These are phyloP conservation scores for Bombus huntii DNA, from an alignment of 1,140 invertebrate species.

Conservation along the genomic window DNA sequence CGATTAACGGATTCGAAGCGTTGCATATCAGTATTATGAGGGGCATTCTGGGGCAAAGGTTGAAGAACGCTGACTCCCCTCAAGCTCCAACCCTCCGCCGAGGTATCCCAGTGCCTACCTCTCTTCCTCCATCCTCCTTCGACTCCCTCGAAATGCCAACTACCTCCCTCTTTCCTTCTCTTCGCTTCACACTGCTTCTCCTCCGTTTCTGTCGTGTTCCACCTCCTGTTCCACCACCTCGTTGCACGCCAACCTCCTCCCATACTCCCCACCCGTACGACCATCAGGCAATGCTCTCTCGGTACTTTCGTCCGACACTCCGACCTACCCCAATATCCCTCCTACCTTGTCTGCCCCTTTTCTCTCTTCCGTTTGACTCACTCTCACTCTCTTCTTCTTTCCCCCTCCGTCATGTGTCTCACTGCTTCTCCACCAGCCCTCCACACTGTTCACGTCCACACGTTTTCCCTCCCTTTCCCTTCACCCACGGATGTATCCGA, in stretches of 20 bases:
- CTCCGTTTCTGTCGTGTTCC: conserved; percentile 48
- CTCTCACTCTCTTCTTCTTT: conserved; percentile 36
- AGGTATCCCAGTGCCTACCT: not conserved
- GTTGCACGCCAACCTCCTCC: conserved; percentile 50
- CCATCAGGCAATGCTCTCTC: conserved; percentile 60
- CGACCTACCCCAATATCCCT: conserved; percentile 75
- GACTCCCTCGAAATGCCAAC: conserved; percentile 14
- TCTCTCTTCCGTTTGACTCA: conserved; percentile 10
- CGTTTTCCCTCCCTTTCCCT: conserved; percentile 22
- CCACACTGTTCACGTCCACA: not conserved
- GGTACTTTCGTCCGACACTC: conserved; percentile 73
- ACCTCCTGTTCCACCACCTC: conserved; percentile 43
- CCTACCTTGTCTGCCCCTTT: not conserved
- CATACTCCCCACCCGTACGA: conserved; percentile 7
- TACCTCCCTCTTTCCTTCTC: conserved; percentile 13
- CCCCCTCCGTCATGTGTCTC: conserved; percentile 6
- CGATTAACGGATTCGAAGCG: conserved; percentile 71
- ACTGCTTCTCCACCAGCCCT: not conserved
- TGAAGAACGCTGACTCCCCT: conserved; percentile 77
- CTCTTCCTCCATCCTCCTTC: conserved; percentile 9
- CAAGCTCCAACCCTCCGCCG: conserved; percentile 58
- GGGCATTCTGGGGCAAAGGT: conserved; percentile 81
- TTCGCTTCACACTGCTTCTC: conserved; percentile 30
- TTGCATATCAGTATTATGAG: conserved; percentile 72
- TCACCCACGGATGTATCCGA: conserved; percentile 34